Evolutionary conservation across 2,888 invertebrate species (phyloP), one percentile per base, ranked within the genome.

Genomic region (Protodeltote pygarga): DNA sequence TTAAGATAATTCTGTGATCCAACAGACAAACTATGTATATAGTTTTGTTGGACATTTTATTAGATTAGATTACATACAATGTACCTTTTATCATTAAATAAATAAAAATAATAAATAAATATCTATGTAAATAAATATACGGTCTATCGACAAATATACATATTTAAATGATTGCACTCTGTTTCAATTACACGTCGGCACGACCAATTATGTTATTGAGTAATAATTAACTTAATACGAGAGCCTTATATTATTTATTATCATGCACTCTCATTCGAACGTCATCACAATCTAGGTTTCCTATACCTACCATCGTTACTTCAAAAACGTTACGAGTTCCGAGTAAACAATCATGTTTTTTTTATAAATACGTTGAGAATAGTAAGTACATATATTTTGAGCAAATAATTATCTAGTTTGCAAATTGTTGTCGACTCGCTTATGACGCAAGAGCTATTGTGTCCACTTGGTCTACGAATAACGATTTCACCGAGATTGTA

Each of bases 381-480:
- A 40, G 52, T 19, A 20, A 44, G 52, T 34, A 41, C 41, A 33
- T 23, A 69, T 51, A 60, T 72, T 69, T 75, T 53, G 55, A 68
- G 65, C 49, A 72, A 68, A 70, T 65, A n/a, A n/a, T n/a, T n/a
- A 67, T 68, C 65, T 73, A 71, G 62, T 69, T 72, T 63, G 62
- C 65, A 50, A 68, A 48, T 42, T 42, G 50, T 33, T 63, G 65
- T 47, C 46, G 54, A 41, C 48, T 71, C 69, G 75, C 75, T 77
- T 73, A 64, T 88, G 87, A 85, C 85, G 85, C 77, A 87, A 88
- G 67, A 67, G 40, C 75, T 55, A 86, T 88, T 87, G 83, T 81
- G 77, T 77, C 75, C 75, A 78, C 76, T 79, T 75, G 71, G 75
- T 76, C 75, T 77, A 73, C 75, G 66, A 75, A 68, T 76, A 77